phyloP scores from a whole-genome alignment of 2,113 vertebrate species.

The Oncorhynchus mykiss region DNA sequence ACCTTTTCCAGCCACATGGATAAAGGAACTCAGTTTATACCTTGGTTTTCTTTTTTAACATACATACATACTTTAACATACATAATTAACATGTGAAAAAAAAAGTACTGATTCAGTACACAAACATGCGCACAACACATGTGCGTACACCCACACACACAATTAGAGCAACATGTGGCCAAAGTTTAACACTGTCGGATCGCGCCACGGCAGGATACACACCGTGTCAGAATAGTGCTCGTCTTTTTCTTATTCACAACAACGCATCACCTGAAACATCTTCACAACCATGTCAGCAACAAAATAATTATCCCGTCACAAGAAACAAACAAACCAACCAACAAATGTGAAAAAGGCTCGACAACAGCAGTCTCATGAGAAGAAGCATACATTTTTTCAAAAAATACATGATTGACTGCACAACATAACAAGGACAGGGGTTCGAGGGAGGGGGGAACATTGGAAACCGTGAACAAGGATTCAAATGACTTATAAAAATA shows the following conservation, averaged over 20 bases:
- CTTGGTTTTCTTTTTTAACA: constrained; percentile 51
- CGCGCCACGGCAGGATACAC: constrained; percentile 19
- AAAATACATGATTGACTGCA: constrained; percentile 27
- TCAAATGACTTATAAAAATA: constrained; percentile 74
- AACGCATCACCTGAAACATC: constrained; percentile 41
- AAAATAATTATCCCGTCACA: background rate
- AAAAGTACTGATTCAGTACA: constrained; percentile 79
- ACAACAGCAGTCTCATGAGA: constrained; percentile 41
- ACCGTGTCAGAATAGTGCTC: constrained; percentile 17
- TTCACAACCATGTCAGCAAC: constrained; percentile 3
- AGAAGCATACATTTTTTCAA: constrained; percentile 18
- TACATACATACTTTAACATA: constrained; percentile 56
- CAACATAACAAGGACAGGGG: constrained; percentile 34
- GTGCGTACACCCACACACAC: constrained; percentile 7
- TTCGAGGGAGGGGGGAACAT: constrained; percentile 7
- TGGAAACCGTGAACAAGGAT: constrained; percentile 55
- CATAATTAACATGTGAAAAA: constrained; percentile 43
- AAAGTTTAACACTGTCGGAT: constrained; percentile 55
- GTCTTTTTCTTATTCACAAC: background rate
- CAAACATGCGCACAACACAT: constrained; percentile 19
- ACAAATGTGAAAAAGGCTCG: background rate
- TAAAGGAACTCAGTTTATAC: constrained; percentile 52
- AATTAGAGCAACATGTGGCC: constrained; percentile 55
- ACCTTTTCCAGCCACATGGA: constrained; percentile 45
- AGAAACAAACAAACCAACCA: background rate